phyloP scores from a whole-genome alignment of 2,797 vertebrate species.

The Agapornis canus region DNA sequence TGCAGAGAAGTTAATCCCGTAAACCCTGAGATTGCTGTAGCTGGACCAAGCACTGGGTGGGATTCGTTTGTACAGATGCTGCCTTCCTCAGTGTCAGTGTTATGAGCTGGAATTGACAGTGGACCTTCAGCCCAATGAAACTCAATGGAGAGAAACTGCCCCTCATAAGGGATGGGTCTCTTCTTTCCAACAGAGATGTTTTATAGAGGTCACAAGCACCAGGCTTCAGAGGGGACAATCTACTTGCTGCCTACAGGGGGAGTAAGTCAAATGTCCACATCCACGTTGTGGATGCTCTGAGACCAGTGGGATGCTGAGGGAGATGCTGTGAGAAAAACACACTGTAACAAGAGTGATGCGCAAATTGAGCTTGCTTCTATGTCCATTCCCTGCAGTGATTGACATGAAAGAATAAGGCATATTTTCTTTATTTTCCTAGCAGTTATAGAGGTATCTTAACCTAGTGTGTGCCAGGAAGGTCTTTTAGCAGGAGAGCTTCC shows the following conservation, averaged over 20 bases:
- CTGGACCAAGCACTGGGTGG: not conserved
- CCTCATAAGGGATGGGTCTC: not conserved
- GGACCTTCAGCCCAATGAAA: not conserved
- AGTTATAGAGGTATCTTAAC: not conserved
- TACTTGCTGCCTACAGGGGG: not conserved
- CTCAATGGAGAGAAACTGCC: not conserved
- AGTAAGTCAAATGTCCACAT: not conserved
- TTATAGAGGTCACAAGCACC: not conserved
- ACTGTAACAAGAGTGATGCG: not conserved
- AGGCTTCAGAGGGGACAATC: not conserved
- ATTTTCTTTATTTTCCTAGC: not conserved
- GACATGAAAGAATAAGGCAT: not conserved
- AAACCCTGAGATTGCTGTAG: not conserved
- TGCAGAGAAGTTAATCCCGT: not conserved
- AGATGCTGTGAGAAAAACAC: not conserved
- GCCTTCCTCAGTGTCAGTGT: not conserved
- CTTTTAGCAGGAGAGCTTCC: not conserved
- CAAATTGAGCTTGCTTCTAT: not conserved
- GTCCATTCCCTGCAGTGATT: not conserved
- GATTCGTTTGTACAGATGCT: not conserved
- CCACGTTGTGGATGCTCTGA: not conserved
- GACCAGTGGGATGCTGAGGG: not conserved
- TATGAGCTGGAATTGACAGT: rapidly evolving
- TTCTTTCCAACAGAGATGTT: not conserved
- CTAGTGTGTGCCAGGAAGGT: not conserved